Evolutionary conservation across 2,113 vertebrate species (phyloP).

Genomic region (Oenanthe oenanthe): DNA sequence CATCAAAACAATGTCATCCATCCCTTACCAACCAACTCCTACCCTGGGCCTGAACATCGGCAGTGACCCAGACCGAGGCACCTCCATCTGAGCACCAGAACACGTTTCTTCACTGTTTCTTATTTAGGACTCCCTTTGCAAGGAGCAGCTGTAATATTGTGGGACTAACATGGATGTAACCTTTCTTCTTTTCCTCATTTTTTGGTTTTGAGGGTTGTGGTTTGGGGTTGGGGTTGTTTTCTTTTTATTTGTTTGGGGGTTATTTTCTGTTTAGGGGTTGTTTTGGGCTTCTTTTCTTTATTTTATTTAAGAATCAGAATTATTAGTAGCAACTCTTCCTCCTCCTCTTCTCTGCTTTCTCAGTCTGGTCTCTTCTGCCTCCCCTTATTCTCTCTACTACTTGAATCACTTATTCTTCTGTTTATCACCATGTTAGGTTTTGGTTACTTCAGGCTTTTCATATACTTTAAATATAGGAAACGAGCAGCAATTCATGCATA

Average conservation of each 20-base stretch:
- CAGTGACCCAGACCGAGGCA: conserved; percentile 97
- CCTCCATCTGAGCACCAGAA: conserved; percentile 88
- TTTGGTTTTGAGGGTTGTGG: background rate
- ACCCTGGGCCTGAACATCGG: conserved; percentile 95
- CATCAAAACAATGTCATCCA: conserved; percentile 99
- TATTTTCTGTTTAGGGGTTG: background rate
- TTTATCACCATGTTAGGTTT: conserved; percentile 55
- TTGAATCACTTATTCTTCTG: conserved; percentile 50
- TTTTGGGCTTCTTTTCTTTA: background rate
- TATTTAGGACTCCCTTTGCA: conserved; percentile 79
- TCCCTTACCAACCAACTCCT: conserved; percentile 98
- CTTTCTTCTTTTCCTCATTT: conserved; percentile 31
- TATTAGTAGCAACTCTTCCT: conserved; percentile 76
- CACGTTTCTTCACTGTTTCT: conserved; percentile 73
- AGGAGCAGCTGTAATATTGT: conserved; percentile 81
- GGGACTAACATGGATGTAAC: conserved; percentile 88
- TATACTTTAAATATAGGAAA: conserved; percentile 73
- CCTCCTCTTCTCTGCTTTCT: conserved; percentile 50
- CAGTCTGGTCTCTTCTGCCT: conserved; percentile 27
- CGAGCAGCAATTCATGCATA: conserved; percentile 41
- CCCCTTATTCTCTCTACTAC: conserved; percentile 56
- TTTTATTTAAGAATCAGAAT: conserved; percentile 71
- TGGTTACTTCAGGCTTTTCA: conserved; percentile 71
- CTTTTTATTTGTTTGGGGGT: background rate
- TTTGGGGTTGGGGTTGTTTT: background rate